Conservation (phyloP, 1,140 invertebrate genomes). For the Halyomorpha halys region DNA sequence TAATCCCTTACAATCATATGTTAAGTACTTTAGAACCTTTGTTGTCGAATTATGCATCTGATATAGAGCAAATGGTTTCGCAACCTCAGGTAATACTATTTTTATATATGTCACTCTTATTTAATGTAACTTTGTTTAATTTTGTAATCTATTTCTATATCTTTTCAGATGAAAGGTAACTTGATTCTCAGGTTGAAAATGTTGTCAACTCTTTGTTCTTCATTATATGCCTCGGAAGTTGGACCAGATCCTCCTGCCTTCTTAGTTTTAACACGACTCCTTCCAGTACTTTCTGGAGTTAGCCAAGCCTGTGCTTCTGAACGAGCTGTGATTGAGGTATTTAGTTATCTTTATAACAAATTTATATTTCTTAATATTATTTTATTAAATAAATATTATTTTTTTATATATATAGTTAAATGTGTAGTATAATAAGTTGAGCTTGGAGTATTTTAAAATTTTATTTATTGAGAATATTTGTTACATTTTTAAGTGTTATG, state of each 20-base stretch:
- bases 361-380: too few relatives aligned
- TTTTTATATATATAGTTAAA: too few relatives aligned
- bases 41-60: slow-evolving; percentile 40
- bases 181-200: slow-evolving; percentile 52
- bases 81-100: slow-evolving; percentile 17
- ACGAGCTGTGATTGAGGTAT: slow-evolving; percentile 47
- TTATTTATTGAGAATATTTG: too few relatives aligned
- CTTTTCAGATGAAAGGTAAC: slow-evolving; percentile 13
- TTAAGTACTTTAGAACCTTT: slow-evolving; percentile 58
- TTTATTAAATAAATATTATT: too few relatives aligned
- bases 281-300: slow-evolving; percentile 45
- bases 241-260: slow-evolving; percentile 37
- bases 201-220: slow-evolving; percentile 55
- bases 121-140: neutral
- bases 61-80: slow-evolving; percentile 9
- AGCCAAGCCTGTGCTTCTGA: slow-evolving; percentile 46
- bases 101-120: neutral
- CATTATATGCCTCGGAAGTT: slow-evolving; percentile 41
- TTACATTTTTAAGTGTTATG: too few relatives aligned
- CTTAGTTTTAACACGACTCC: slow-evolving; percentile 47
- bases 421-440: too few relatives aligned
- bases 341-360: slow-evolving; percentile 20
- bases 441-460: too few relatives aligned
- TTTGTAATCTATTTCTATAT: slow-evolving; percentile 1
- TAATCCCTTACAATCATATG: slow-evolving; percentile 50